These are phyloP conservation scores for Tragopan temminckii DNA, from an alignment of 2,797 vertebrate species.

Conservation along the genomic window DNA sequence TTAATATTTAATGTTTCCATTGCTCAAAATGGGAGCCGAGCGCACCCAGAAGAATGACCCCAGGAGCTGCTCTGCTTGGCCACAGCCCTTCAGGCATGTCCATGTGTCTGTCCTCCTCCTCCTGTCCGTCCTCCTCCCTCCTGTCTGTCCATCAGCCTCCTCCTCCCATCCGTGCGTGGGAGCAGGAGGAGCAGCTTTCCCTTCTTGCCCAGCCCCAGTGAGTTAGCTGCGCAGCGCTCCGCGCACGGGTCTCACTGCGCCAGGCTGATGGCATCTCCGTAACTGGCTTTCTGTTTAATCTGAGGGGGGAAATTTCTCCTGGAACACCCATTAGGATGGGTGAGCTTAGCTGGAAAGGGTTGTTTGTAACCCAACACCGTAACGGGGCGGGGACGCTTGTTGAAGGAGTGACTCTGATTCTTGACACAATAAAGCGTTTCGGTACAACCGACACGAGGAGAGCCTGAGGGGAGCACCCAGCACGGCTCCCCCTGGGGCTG, in stretches of 20 bases:
- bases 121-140: not conserved
- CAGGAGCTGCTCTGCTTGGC: not conserved
- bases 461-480: not conserved
- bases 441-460: not conserved
- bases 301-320: not conserved
- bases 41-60: not conserved
- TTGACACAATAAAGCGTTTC: not conserved
- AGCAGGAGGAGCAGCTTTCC: not conserved
- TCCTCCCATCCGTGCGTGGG: not conserved
- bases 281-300: not conserved
- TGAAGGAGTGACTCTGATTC: not conserved
- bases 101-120: not conserved
- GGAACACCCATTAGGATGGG: not conserved
- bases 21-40: not conserved
- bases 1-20: constrained; percentile 54
- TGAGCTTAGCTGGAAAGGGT: not conserved
- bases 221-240: not conserved
- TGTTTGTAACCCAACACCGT: fast-evolving
- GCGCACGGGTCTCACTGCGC: not conserved
- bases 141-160: too few relatives aligned
- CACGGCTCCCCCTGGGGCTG: not conserved
- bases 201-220: fast-evolving
- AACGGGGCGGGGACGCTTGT: not conserved
- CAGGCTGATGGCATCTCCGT: not conserved
- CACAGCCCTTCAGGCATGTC: not conserved